Conservation (phyloP, 2,113 vertebrate genomes). For the Aptenodytes forsteri region DNA sequence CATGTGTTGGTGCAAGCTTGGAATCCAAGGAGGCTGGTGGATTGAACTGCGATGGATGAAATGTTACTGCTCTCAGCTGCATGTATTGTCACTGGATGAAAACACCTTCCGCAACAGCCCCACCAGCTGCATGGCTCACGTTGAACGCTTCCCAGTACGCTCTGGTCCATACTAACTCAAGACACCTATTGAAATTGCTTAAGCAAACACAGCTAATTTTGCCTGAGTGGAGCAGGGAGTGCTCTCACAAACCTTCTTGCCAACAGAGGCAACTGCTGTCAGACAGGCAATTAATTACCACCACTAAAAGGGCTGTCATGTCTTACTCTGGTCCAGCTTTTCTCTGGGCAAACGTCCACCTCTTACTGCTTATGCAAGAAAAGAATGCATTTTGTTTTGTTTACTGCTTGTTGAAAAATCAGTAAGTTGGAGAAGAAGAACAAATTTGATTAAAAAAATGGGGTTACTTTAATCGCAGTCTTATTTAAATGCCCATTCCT, state of each 20-base stretch:
- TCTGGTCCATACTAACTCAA: neutral
- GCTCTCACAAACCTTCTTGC: neutral
- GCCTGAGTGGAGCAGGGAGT: neutral
- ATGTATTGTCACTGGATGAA: neutral
- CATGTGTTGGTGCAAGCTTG: neutral
- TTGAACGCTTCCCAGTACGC: neutral
- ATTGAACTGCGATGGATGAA: neutral
- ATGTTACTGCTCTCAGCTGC: neutral
- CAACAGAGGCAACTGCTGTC: neutral
- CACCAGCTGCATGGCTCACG: neutral
- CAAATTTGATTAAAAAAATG: neutral
- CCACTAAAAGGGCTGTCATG: neutral
- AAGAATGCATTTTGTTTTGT: neutral
- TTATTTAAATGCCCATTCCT: neutral
- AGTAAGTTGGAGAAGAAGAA: neutral
- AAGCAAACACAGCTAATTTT: neutral
- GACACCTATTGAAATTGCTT: neutral
- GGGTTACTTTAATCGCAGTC: neutral
- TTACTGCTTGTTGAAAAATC: neutral
- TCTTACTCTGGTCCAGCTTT: neutral
- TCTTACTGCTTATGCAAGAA: neutral
- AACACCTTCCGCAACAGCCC: neutral
- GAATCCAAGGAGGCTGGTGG: neutral
- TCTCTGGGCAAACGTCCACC: neutral
- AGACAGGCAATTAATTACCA: neutral